phyloP scores from a whole-genome alignment of 1,140 invertebrate genomes.

The Nasonia longicornis region DNA sequence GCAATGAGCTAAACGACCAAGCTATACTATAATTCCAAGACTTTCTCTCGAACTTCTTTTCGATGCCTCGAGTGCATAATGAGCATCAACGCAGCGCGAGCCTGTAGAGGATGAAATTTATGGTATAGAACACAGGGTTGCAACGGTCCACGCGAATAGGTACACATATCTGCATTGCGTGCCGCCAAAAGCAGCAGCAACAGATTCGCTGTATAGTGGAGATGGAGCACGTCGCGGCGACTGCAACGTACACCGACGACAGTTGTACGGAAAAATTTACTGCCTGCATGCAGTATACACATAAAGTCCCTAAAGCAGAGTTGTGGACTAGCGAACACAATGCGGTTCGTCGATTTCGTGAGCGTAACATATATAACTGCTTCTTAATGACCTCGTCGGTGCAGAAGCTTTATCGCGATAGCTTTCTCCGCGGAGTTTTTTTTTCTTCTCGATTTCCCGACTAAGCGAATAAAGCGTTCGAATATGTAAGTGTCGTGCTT shows the following conservation, averaged over 20 bases:
- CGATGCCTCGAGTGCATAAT: constrained; percentile 33
- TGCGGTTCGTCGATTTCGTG: not conserved
- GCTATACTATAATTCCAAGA: not conserved
- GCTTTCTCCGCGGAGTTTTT: too few species aligned
- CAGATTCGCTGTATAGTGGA: not conserved
- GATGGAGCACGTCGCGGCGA: not conserved
- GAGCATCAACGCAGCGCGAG: not conserved
- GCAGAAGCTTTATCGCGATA: too few species aligned
- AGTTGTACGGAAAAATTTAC: constrained; percentile 30
- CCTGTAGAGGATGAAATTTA: constrained; percentile 29
- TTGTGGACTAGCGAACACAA: constrained; percentile 15
- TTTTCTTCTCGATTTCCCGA: too few species aligned
- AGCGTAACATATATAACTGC: too few species aligned
- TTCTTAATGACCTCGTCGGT: too few species aligned
- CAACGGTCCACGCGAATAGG: not conserved
- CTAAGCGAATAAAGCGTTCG: too few species aligned
- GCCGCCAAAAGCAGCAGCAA: not conserved
- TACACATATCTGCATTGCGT: not conserved
- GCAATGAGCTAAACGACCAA: not conserved
- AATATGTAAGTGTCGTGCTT: not conserved
- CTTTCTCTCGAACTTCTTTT: constrained; percentile 19
- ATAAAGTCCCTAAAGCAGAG: not conserved
- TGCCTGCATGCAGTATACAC: not conserved
- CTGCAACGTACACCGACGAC: not conserved
- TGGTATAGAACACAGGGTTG: not conserved